Base-by-base conservation (phyloP, 1,140 invertebrate species). In the Drosophila rufa region DNA sequence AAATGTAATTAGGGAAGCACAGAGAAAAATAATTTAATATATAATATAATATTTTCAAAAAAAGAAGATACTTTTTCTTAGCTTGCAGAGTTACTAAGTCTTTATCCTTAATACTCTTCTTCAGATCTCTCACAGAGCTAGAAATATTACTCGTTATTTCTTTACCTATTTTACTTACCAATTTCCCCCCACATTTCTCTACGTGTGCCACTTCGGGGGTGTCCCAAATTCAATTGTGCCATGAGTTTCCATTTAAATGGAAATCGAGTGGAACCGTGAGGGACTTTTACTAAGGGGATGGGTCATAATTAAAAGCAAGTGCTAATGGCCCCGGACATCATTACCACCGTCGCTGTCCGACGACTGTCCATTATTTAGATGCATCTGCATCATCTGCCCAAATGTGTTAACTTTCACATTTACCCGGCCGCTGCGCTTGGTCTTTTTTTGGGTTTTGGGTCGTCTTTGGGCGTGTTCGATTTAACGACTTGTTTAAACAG, bases 321-420 rank as follows among this genome's bases (percentile, higher is more conserved):
- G 76, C 75, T 86, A 85, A 84, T 84, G 82, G 81, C 53, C 62
- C 45, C 19, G 17, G 47, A 62, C 73, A 76, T 76, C 73, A 53
- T 76, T 75, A 74, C 42, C 51, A 22, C 17, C 51, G 17, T 55
- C 6, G 9, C 27, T 30, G 33, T 3, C 15, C 25, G 42, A 6
- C 43, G 43, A 43, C 56, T 73, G 43, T 25, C 53, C 36, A 58
- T 65, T 66, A 58, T 65, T 66, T 51, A 58, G 48, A 61, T 79
- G 80, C 80, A 59, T 56, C 59, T 22, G 36, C 47, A 67, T 45
- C 48, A 74, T 68, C 47, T 69, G 51, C 27, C 45, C 51, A 42
- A 47, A 84, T 75, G 84, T 87, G 84, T 89, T 84, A 89, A 84
- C 84, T 87, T 87, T 87, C 84, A 87, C 83, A 83, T 82, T 89